These are phyloP conservation scores for Barnardius zonarius DNA, from an alignment of 2,113 vertebrate genomes.

Conservation along the genomic window DNA sequence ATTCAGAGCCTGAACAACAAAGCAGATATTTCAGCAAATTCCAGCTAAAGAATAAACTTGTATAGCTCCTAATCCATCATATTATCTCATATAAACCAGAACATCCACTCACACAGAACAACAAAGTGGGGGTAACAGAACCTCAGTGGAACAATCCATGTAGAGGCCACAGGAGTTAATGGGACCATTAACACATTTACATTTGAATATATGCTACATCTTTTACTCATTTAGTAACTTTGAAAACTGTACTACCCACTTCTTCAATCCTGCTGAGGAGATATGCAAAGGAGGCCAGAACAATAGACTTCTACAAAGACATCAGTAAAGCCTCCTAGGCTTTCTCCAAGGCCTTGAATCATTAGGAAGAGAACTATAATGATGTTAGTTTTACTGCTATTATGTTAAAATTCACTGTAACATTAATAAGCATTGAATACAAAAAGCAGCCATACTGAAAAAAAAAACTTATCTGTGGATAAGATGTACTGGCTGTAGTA, in stretches of 20 bases:
- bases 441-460: neutral
- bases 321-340: neutral
- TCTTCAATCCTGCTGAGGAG: neutral
- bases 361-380: neutral
- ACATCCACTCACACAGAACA: neutral
- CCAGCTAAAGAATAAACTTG: neutral
- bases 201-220: neutral
- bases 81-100: neutral
- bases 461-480: neutral
- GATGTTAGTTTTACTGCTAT: neutral
- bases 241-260: neutral
- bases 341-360: neutral
- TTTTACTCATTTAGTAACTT: neutral
- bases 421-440: neutral
- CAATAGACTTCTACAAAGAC: neutral
- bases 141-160: neutral
- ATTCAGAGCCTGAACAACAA: neutral
- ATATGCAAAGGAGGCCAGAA: neutral
- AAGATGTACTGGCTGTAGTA: neutral
- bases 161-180: neutral
- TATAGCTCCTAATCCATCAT: neutral
- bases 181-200: neutral
- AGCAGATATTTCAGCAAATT: neutral
- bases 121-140: neutral
- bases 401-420: neutral